A percentile compares a stretch with the other conserved stretches of the same genome.
phyloP scores from a whole-genome alignment of 2,113 vertebrate species.

The Dromiciops gliroides region DNA sequence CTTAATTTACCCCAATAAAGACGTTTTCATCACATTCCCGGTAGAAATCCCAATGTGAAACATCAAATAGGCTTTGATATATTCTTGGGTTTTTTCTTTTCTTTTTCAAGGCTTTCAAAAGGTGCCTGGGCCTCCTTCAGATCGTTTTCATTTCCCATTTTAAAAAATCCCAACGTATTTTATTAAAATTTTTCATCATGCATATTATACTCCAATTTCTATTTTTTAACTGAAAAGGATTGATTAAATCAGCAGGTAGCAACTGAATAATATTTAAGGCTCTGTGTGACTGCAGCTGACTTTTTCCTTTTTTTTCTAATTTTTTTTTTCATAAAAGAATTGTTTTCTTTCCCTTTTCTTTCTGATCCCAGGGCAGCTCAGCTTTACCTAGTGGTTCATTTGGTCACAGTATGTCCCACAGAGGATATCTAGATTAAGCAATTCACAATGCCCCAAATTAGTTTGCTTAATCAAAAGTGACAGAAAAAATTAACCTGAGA shows the following conservation, averaged over 20 bases:
- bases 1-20: not conserved
- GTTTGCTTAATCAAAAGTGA: constrained; percentile 84
- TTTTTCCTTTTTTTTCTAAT: constrained; percentile 77
- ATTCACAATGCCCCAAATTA: constrained; percentile 76
- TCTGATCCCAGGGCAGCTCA: constrained; percentile 64
- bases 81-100: constrained; percentile 32
- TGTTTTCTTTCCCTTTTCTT: constrained; percentile 74
- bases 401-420: constrained; percentile 73
- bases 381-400: constrained; percentile 61
- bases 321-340: constrained; percentile 50
- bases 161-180: constrained; percentile 80
- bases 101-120: constrained; percentile 63
- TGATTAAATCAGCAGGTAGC: constrained; percentile 87
- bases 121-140: constrained; percentile 54
- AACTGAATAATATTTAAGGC: constrained; percentile 83
- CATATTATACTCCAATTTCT: constrained; percentile 81
- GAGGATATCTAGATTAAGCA: constrained; percentile 73
- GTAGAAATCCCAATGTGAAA: not conserved
- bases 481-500: constrained; percentile 78
- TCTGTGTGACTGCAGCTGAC: constrained; percentile 83
- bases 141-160: constrained; percentile 79
- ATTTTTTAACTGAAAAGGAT: constrained; percentile 80
- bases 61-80: constrained; percentile 26
- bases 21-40: not conserved
- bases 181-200: constrained; percentile 85